Conservation (phyloP, 1,140 invertebrate species). For the Oncopodura yosiiana region DNA sequence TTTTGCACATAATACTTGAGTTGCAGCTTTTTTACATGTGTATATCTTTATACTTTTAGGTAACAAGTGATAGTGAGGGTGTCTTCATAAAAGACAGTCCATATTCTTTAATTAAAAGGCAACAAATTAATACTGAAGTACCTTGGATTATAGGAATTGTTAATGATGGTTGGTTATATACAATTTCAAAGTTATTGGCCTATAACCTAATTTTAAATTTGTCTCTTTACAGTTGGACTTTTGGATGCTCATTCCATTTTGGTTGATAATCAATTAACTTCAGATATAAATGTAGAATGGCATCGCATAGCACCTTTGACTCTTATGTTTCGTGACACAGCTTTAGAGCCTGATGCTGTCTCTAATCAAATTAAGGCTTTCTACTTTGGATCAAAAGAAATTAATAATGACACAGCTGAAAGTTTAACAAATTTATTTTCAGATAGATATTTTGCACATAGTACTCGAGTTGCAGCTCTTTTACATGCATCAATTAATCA, state of each 20-base stretch:
- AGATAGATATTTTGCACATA: conserved; percentile 26
- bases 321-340: conserved; percentile 22
- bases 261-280: conserved; percentile 1
- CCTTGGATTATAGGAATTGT: conserved; percentile 32
- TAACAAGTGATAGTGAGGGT: conserved; percentile 37
- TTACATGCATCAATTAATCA: conserved; percentile 24
- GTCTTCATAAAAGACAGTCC: conserved; percentile 51
- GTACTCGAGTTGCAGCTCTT: conserved; percentile 19
- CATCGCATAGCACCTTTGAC: conserved; percentile 23
- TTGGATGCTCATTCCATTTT: conserved; percentile 23
- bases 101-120: conserved; percentile 30
- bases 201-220: not conserved
- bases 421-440: conserved; percentile 29
- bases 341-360: conserved; percentile 30
- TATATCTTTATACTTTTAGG: too few relatives aligned
- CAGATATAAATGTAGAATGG: conserved; percentile 32
- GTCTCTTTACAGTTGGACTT: not conserved
- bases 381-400: conserved; percentile 29
- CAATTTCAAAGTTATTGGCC: not conserved
- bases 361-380: conserved; percentile 32
- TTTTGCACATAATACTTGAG: conserved; percentile 20
- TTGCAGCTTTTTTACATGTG: conserved; percentile 22
- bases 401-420: conserved; percentile 16
- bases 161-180: conserved; percentile 16
- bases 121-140: conserved; percentile 1